These are phyloP conservation scores for Operophtera brumata DNA, from an alignment of 2,888 invertebrate species.

Conservation along the genomic window DNA sequence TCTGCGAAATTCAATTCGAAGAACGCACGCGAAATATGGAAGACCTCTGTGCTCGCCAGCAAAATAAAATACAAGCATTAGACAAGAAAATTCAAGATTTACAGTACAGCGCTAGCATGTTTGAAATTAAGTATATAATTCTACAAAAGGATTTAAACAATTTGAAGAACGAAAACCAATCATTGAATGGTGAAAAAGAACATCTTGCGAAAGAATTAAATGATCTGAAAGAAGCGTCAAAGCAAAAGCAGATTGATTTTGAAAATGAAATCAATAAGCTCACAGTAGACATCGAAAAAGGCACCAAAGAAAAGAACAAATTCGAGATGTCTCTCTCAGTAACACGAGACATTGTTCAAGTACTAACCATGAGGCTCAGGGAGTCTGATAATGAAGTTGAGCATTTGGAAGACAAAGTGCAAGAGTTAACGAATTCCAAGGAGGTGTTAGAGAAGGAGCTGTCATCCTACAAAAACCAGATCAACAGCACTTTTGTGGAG, in stretches of 20 bases:
- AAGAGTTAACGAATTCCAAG: slow-evolving; percentile 55
- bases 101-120: slow-evolving; percentile 50
- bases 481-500: slow-evolving; percentile 63
- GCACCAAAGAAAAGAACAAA: slow-evolving; percentile 74
- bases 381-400: slow-evolving; percentile 82
- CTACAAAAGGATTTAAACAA: slow-evolving; percentile 56
- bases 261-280: slow-evolving; percentile 71
- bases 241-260: slow-evolving; percentile 60
- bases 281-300: slow-evolving; percentile 67
- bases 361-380: slow-evolving; percentile 78
- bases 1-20: slow-evolving; percentile 76
- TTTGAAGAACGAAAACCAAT: slow-evolving; percentile 56
- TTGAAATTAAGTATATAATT: slow-evolving; percentile 55
- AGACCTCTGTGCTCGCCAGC: slow-evolving; percentile 61
- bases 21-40: slow-evolving; percentile 64
- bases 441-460: slow-evolving; percentile 64
- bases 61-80: slow-evolving; percentile 54
- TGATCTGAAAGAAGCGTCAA: slow-evolving; percentile 60
- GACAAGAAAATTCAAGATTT: slow-evolving; percentile 64
- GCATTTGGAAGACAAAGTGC: slow-evolving; percentile 70
- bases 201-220: slow-evolving; percentile 51
- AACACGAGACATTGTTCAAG: slow-evolving; percentile 81
- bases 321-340: slow-evolving; percentile 82
- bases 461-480: slow-evolving; percentile 54
- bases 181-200: slow-evolving; percentile 50